Base-by-base conservation (phyloP, 37 sponge, comb jelly and placozoan genomes). In the Amphimedon queenslandica region DNA sequence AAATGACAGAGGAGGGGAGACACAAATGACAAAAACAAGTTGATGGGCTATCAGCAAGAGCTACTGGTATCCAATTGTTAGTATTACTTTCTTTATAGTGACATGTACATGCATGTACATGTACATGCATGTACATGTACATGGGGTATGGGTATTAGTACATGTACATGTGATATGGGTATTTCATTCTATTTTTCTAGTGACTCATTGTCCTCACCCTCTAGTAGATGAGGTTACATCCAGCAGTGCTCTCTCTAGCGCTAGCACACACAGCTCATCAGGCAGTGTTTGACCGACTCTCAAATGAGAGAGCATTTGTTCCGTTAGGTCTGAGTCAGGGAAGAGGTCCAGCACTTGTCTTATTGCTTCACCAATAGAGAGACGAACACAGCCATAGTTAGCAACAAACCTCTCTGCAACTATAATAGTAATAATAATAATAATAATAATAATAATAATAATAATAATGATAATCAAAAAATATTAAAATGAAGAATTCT, bases 331-430 rank as follows among this genome's bases (percentile, higher is more conserved):
- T 18, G 90, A 80, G 32, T 78, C 55, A 34, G 92, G 91, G 55
- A 88, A 88, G 67, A 83, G 78, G 6, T 24, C 37, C 67, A 97
- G 37, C 57, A 84, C 77, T 67, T 66, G 69, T 42, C 98, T 56
- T 41, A 97, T 38, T 31, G 94, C 92, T 33, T 87, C 92, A 31
- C 98, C 98, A 42, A 88, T 81, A 10, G 94, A 91, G 38, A 94
- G 43, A 16, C 86, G 47, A 36, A 97, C 37, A 40, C 86, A 82
- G 10, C 98, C 98, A 85, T 83, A 87, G 60, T 90, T 83, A 24
- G 33, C 13, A 43, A 31, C 83, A 63, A 97, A 78, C 40, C 85
- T 60, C 42, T 75, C 70, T 1, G 94, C 94, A 73, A 94, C 94
- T 90, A 57, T 23, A 76, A 40, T 20, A 42, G n/a, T n/a, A n/a